phyloP scores from a whole-genome alignment of 2,113 vertebrate genomes.

The Suricata suricatta region DNA sequence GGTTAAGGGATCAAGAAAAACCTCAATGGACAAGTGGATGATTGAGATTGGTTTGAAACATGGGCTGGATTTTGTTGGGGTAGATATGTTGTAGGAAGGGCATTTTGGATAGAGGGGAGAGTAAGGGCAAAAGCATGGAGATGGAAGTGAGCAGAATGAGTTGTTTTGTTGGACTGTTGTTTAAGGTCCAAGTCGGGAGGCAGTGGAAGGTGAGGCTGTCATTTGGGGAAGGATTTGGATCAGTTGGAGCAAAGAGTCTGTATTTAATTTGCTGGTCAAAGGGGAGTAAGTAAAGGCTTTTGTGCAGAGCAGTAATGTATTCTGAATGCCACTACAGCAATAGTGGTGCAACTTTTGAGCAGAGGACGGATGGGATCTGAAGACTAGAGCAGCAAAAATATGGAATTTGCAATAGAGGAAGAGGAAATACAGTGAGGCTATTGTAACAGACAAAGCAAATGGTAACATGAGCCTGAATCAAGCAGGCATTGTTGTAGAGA shows the following conservation, averaged over 20 bases:
- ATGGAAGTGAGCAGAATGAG: background rate
- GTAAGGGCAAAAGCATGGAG: background rate
- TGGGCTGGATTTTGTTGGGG: background rate
- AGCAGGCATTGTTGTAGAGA: background rate
- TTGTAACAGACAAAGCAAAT: background rate
- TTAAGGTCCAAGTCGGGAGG: background rate
- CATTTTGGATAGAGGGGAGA: background rate
- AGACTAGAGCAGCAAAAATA: background rate
- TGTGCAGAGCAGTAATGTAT: background rate
- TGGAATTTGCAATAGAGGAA: background rate
- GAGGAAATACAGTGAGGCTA: background rate
- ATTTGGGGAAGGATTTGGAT: background rate
- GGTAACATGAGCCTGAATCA: background rate
- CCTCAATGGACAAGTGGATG: background rate
- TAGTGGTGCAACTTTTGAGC: background rate
- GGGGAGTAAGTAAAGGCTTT: background rate
- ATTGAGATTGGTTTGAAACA: constrained; percentile 1
- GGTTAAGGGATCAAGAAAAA: background rate
- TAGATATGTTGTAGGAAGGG: background rate
- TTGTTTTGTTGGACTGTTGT: background rate
- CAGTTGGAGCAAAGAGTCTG: background rate
- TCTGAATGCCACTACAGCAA: background rate
- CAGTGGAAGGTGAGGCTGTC: background rate
- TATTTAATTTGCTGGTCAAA: background rate
- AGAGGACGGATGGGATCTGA: background rate